These are phyloP conservation scores for Pelodytes ibericus DNA, from an alignment of 2,797 vertebrate genomes.

Conservation along the genomic window DNA sequence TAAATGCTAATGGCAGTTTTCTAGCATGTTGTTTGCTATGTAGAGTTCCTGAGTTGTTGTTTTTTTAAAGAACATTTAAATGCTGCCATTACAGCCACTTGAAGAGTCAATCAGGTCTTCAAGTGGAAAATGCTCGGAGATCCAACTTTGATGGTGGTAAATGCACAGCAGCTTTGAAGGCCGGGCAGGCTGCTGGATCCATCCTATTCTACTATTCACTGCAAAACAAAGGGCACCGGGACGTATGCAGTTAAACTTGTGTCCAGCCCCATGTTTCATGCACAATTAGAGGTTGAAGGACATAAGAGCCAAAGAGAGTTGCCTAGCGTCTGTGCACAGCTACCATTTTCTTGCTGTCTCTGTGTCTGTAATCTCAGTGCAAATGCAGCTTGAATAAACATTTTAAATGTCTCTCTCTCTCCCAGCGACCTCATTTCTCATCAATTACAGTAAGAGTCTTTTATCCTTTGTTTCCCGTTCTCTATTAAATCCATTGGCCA, in stretches of 20 bases:
- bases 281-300: conserved; percentile 37
- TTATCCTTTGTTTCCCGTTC: neutral
- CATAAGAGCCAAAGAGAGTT: conserved; percentile 15
- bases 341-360: neutral
- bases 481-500: neutral
- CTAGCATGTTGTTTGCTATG: neutral
- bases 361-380: neutral
- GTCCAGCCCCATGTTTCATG: neutral
- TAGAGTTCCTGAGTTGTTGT: conserved; percentile 4
- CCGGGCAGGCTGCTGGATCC: neutral
- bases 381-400: neutral
- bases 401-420: neutral
- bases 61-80: conserved; percentile 8
- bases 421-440: neutral
- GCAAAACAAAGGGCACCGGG: conserved; percentile 1
- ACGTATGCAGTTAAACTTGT: conserved; percentile 11
- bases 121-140: conserved; percentile 30
- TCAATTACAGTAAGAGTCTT: neutral
- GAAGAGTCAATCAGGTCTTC: conserved; percentile 18
- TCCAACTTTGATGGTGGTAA: conserved; percentile 19
- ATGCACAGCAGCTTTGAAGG: neutral
- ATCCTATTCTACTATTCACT: conserved; percentile 18
- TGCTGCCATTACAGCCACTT: conserved; percentile 10
- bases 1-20: neutral
- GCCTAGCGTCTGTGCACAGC: neutral